Conservation (phyloP, 2,113 vertebrate species). For the Vireo altiloquus region DNA sequence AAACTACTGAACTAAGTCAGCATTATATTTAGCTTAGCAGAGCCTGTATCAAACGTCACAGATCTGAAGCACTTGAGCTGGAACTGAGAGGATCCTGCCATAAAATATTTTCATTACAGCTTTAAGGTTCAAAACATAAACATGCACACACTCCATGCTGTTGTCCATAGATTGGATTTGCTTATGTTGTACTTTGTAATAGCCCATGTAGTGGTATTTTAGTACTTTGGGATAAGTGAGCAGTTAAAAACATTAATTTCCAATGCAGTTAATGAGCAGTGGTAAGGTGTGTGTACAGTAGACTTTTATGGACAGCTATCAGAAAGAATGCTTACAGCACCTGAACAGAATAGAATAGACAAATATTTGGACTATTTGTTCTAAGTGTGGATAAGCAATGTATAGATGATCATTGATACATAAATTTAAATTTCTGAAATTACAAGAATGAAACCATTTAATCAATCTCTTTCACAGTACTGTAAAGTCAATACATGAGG, state of each 20-base stretch:
- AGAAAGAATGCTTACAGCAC: neutral
- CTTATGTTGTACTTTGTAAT: neutral
- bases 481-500: neutral
- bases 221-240: neutral
- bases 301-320: neutral
- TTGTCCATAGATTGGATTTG: neutral
- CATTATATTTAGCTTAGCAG: neutral
- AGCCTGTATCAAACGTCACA: neutral
- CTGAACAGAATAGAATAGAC: neutral
- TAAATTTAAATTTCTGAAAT: neutral
- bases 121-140: constrained; percentile 31
- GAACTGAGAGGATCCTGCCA: neutral
- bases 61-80: neutral
- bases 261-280: neutral
- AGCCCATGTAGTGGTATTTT: neutral
- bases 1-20: neutral
- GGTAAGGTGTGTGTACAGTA: neutral
- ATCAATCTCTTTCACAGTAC: neutral
- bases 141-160: neutral
- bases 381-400: neutral
- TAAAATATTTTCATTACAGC: neutral
- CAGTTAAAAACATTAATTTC: neutral
- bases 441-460: neutral
- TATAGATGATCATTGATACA: neutral
- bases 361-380: neutral